phyloP scores from a whole-genome alignment of 2,797 vertebrate genomes.

The Pangasius macronema region DNA sequence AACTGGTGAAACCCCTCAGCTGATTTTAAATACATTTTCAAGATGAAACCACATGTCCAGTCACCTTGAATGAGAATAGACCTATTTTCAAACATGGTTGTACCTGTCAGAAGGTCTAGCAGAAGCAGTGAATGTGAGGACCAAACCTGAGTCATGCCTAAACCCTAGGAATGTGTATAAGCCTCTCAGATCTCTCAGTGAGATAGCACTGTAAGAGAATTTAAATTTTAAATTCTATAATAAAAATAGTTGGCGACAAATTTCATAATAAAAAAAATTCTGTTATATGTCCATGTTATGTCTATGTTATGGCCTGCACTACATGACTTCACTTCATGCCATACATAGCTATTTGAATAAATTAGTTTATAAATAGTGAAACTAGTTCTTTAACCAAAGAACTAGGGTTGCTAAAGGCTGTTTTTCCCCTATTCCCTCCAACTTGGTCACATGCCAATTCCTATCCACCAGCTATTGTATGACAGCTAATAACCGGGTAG shows the following conservation, averaged over 20 bases:
- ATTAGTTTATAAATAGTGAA: neutral
- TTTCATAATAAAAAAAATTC: neutral
- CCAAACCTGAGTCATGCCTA: neutral
- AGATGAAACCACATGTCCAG: neutral
- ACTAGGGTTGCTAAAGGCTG: neutral
- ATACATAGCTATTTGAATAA: neutral
- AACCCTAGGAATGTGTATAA: neutral
- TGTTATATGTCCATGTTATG: too few relatives aligned
- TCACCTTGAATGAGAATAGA: neutral
- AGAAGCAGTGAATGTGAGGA: neutral
- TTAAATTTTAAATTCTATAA: neutral
- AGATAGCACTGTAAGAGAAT: neutral
- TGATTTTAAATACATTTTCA: neutral
- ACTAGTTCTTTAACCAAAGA: neutral
- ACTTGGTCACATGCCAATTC: neutral
- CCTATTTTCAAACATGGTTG: neutral
- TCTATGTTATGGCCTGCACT: neutral
- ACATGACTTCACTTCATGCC: neutral
- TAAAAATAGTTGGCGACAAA: neutral
- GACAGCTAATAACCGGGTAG: neutral
- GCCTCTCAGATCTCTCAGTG: neutral
- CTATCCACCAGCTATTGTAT: neutral
- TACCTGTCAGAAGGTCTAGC: neutral
- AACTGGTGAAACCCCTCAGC: neutral
- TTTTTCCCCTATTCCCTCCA: neutral